These are phyloP conservation scores for Polypterus bichir DNA, from an alignment of 2,113 vertebrate species.

Conservation along the genomic window DNA sequence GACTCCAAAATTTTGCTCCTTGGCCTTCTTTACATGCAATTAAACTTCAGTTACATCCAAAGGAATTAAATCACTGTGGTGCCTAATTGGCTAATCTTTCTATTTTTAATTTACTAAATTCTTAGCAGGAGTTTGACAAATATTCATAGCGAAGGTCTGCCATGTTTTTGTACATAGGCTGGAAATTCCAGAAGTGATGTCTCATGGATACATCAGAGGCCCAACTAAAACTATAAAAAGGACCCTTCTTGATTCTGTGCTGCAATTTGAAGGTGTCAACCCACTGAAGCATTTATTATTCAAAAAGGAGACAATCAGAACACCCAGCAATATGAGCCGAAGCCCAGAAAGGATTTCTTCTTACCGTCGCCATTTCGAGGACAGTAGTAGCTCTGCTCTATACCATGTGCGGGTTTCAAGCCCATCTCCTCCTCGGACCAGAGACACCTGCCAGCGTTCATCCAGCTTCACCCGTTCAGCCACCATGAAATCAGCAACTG, in stretches of 20 bases:
- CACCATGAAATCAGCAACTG: constrained; percentile 22
- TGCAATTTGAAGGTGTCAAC: constrained; percentile 6
- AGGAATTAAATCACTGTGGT: constrained; percentile 39
- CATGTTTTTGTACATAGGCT: constrained; percentile 32
- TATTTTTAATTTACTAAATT: constrained; percentile 27
- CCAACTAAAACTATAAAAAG: constrained; percentile 14
- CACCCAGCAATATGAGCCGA: constrained; percentile 36
- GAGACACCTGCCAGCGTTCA: constrained; percentile 29
- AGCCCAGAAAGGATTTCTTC: constrained; percentile 54
- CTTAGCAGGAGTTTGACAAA: constrained; percentile 42
- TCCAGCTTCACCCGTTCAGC: constrained; percentile 28
- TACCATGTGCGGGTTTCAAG: constrained; percentile 52
- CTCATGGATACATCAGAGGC: constrained; percentile 27
- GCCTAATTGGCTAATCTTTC: constrained; percentile 28
- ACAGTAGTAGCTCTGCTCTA: constrained; percentile 26
- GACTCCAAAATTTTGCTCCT: constrained; percentile 34
- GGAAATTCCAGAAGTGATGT: constrained; percentile 43
- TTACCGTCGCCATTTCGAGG: constrained; percentile 55
- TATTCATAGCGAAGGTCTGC: constrained; percentile 31
- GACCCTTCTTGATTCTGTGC: constrained; percentile 2
- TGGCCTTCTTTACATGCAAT: constrained; percentile 33
- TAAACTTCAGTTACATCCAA: constrained; percentile 42
- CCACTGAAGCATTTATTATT: background rate
- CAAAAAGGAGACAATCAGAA: background rate
- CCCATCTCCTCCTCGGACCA: constrained; percentile 39